These are phyloP conservation scores for Centropristis striata DNA, from an alignment of 2,113 vertebrate species.

Conservation along the genomic window DNA sequence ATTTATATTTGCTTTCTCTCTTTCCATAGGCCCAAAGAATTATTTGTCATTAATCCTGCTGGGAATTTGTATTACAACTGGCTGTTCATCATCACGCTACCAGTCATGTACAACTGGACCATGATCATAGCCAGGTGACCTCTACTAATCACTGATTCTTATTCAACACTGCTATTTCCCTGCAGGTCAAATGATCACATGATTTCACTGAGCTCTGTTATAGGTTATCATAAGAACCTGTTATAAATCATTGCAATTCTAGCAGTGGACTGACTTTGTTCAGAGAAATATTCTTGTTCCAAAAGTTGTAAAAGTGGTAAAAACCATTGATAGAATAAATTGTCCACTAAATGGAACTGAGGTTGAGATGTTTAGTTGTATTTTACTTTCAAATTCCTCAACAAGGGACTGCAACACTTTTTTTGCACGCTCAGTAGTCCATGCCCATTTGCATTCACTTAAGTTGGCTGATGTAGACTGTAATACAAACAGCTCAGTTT, in stretches of 20 bases:
- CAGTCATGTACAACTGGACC: constrained; percentile 99
- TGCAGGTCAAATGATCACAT: neutral
- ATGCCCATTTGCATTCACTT: too few species aligned
- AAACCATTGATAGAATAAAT: too few species aligned
- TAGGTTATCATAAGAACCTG: neutral
- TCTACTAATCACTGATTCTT: neutral
- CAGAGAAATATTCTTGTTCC: neutral
- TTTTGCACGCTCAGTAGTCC: too few species aligned
- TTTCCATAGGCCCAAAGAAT: constrained; percentile 84
- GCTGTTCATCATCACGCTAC: constrained; percentile 94
- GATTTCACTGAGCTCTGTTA: neutral
- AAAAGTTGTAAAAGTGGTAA: neutral
- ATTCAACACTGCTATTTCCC: neutral
- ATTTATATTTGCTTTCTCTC: constrained; percentile 13
- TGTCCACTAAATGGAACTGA: too few species aligned
- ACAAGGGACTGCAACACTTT: too few species aligned
- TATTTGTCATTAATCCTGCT: constrained; percentile 92
- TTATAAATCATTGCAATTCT: neutral
- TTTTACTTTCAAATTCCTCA: too few species aligned
- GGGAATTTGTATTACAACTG: constrained; percentile 95
- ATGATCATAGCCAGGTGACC: constrained; percentile 94
- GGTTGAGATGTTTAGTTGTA: too few species aligned
- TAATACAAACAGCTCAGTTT: too few species aligned
- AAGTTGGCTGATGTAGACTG: too few species aligned
- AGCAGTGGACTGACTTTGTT: neutral